Conservation (phyloP, 2,797 vertebrate species). For the Cuculus canorus region DNA sequence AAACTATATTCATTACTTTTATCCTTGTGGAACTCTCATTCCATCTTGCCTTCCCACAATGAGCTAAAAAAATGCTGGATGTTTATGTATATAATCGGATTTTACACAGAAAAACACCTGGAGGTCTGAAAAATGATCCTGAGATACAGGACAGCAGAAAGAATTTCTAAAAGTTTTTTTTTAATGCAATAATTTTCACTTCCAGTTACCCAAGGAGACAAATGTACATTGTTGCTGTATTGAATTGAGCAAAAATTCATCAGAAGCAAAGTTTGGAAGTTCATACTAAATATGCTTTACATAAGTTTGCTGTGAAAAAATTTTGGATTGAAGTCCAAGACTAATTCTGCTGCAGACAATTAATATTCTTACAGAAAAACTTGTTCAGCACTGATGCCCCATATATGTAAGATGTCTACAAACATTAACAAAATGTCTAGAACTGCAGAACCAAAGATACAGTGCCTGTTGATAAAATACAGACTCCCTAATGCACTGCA, state of each 20-base stretch:
- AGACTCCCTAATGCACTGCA: fast-evolving
- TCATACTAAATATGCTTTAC: background rate
- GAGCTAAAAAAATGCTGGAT: background rate
- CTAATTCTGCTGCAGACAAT: background rate
- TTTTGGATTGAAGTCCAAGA: background rate
- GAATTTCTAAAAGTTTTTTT: background rate
- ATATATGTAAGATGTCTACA: background rate
- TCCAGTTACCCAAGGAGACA: background rate
- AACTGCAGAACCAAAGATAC: background rate
- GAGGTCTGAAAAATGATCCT: background rate
- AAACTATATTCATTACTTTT: background rate
- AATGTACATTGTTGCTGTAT: background rate
- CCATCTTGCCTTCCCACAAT: background rate
- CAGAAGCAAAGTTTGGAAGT: background rate
- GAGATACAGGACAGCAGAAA: background rate
- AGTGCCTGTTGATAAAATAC: background rate
- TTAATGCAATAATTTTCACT: background rate
- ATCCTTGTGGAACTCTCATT: background rate
- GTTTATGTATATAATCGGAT: background rate
- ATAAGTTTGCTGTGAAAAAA: background rate
- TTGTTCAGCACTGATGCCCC: background rate
- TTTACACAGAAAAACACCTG: background rate
- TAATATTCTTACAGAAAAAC: background rate
- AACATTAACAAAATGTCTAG: background rate
- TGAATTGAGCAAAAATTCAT: background rate